These are phyloP conservation scores for Heterohyrax brucei DNA, from an alignment of 2,797 vertebrate genomes.

Conservation along the genomic window DNA sequence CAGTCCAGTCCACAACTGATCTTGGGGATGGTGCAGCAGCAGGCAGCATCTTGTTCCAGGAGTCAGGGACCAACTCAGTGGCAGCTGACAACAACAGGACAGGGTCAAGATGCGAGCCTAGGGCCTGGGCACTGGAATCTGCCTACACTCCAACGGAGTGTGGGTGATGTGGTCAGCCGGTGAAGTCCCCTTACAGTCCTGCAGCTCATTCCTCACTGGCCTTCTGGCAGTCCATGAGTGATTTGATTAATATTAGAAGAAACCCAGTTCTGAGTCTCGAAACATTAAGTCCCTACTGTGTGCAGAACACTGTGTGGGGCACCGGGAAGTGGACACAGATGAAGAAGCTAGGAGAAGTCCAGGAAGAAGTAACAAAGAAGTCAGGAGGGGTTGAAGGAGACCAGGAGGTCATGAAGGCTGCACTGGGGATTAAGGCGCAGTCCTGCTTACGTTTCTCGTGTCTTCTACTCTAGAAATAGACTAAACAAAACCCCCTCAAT, in stretches of 20 bases:
- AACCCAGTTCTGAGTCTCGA: not conserved
- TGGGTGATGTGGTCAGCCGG: too few species aligned
- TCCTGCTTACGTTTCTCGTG: not conserved
- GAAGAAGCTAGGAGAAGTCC: not conserved
- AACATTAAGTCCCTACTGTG: too few species aligned
- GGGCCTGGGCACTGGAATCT: not conserved
- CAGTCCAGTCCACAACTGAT: too few species aligned
- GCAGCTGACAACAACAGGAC: not conserved
- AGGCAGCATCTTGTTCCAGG: too few species aligned
- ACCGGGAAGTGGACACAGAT: fast-evolving
- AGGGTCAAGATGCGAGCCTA: not conserved
- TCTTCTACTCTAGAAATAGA: not conserved
- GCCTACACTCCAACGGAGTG: too few species aligned
- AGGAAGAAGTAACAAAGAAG: not conserved
- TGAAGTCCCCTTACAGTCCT: too few species aligned
- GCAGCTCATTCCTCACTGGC: fast-evolving
- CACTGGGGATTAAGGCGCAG: fast-evolving
- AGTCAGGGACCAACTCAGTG: too few species aligned
- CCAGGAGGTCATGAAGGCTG: not conserved
- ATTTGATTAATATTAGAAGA: not conserved
- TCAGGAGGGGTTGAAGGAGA: fast-evolving
- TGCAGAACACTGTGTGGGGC: too few species aligned
- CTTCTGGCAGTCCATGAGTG: not conserved
- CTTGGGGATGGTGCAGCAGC: too few species aligned
- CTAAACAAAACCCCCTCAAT: fast-evolving